Evolutionary conservation across 2,113 vertebrate genomes (phyloP), one percentile per base, ranked within the genome.

Genomic region (Epinephelus cyanopodus): DNA sequence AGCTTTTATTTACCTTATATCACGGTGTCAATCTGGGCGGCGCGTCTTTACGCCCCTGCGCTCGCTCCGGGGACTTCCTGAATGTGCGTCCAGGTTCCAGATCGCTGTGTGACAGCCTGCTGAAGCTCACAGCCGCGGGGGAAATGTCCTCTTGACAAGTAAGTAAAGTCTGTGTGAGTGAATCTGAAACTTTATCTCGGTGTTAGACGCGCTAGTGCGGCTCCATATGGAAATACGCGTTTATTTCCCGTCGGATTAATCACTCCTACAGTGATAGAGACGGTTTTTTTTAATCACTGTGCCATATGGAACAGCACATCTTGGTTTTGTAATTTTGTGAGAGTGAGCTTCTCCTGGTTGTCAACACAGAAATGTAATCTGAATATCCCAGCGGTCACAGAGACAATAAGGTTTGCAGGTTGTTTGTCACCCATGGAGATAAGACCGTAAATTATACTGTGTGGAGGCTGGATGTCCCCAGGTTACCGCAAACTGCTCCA

Each of bases 21-120:
- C 27, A n/a, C 21, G 13, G 23, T 6, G 61, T 66, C 15, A 18
- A 71, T 87, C 45, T 84, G 81, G 85, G 88, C 82, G 83, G 78
- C 6, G 87, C 70, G 64, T 89, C n/a, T 50, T 53, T 52, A 19
- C 56, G 27, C 29, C 21, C 15, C 18, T 15, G 56, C 23, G 65
- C 17, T 60, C 66, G 19, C 10, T 57, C 15, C 6, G 13, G 33
- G 57, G 47, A 94, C 91, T 94, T 94, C 94, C 93, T 92, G 87
- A 69, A 82, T 54, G 81, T 27, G 68, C n/a, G 80, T 50, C 23
- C 83, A 77, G 73, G 81, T 82, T 58, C 18, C 52, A 37, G 70
- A 65, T 52, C 71, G 37, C 18, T 25, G 78, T 64, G 3, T 42
- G 72, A 65, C 58, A 42, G 45, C 9, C 60, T 11, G 42, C 8